Evolutionary conservation across 2,888 invertebrate species (phyloP).

Genomic region (Lumbricus terrestris): DNA sequence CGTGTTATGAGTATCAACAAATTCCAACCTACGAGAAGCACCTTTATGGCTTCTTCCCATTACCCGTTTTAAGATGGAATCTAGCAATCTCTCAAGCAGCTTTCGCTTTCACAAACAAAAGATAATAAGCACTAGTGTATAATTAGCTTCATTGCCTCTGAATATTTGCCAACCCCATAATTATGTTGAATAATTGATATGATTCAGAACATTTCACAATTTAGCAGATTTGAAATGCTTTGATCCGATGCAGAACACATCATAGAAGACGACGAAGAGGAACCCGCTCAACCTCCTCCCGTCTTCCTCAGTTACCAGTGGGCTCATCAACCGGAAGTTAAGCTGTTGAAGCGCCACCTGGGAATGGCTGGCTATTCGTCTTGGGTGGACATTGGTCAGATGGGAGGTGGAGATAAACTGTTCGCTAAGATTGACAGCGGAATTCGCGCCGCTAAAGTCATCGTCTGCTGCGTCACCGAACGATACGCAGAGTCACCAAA

Average conservation of each 20-base stretch:
- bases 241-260: constrained; percentile 41
- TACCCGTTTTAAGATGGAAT: no score
- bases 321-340: constrained; percentile 54
- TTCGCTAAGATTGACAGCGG: constrained; percentile 55
- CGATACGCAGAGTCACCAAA: constrained; percentile 56
- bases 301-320: constrained; percentile 55
- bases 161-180: no score
- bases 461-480: constrained; percentile 49
- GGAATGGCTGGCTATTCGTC: constrained; percentile 53
- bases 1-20: no score
- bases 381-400: constrained; percentile 58
- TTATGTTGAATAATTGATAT: no score
- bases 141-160: no score
- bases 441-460: constrained; percentile 50
- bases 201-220: no score
- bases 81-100: no score
- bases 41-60: no score
- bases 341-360: constrained; percentile 50
- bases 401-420: constrained; percentile 58
- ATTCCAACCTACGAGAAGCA: no score
- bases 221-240: no score
- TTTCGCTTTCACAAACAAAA: no score
- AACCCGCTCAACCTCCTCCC: constrained; percentile 38
- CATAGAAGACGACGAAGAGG: constrained; percentile 43
- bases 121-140: no score